phyloP scores from a whole-genome alignment of 2,888 invertebrate genomes.

The Drosophila buzzatii region DNA sequence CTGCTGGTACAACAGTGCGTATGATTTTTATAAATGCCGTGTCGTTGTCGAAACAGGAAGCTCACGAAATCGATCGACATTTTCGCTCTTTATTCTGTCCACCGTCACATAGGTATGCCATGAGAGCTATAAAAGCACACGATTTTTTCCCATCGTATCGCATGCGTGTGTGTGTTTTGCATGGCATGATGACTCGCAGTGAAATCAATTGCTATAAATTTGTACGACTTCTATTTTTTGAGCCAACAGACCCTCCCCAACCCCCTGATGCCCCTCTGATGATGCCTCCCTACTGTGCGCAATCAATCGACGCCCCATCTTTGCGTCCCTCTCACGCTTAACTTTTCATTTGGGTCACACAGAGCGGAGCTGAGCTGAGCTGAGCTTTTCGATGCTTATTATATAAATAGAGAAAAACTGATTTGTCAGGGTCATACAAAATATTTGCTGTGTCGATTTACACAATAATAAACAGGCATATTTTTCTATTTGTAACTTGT shows the following conservation, averaged over 20 bases:
- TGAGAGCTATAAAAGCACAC: slow-evolving; percentile 4
- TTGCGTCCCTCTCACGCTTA: slow-evolving; percentile 18
- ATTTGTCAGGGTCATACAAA: slow-evolving; percentile 72
- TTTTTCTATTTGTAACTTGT: slow-evolving; percentile 18
- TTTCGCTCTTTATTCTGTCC: slow-evolving; percentile 58
- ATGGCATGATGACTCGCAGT: slow-evolving; percentile 54
- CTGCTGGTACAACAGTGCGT: slow-evolving; percentile 77
- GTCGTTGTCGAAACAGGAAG: slow-evolving; percentile 73
- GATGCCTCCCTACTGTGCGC: neutral
- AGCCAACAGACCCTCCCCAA: no score
- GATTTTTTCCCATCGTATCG: neutral
- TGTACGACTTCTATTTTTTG: slow-evolving; percentile 74
- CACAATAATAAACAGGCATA: slow-evolving; percentile 60
- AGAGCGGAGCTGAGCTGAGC: slow-evolving; percentile 20
- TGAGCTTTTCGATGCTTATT: slow-evolving; percentile 60
- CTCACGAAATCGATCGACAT: slow-evolving; percentile 67
- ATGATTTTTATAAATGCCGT: slow-evolving; percentile 79
- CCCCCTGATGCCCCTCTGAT: no score
- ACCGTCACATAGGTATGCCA: slow-evolving; percentile 4
- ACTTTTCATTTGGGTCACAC: slow-evolving; percentile 43
- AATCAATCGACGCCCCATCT: slow-evolving; percentile 33
- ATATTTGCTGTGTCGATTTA: slow-evolving; percentile 60
- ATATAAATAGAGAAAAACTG: slow-evolving; percentile 72
- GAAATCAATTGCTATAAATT: slow-evolving; percentile 76
- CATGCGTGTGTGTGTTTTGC: slow-evolving; percentile 29